phyloP scores from a whole-genome alignment of 2,797 vertebrate genomes.

The Gymnothorax reevesii region DNA sequence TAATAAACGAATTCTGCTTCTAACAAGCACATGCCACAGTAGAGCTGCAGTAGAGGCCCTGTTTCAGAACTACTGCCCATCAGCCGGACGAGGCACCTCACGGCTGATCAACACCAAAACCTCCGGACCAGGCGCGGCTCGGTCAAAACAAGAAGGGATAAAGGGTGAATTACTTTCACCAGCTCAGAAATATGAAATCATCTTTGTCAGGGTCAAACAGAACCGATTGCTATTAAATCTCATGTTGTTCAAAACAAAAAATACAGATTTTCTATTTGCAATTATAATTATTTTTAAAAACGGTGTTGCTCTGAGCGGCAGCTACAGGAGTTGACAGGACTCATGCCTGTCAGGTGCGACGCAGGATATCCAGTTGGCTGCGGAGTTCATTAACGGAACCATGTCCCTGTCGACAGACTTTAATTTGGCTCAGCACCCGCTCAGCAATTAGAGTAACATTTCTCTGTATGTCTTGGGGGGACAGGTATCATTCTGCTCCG shows the following conservation, averaged over 20 bases:
- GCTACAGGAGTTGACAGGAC: background rate
- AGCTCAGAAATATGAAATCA: too few relatives aligned
- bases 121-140: background rate
- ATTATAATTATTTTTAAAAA: too few relatives aligned
- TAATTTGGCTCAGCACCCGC: constrained; percentile 25
- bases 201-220: too few relatives aligned
- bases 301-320: background rate
- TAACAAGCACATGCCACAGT: background rate
- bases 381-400: constrained; percentile 20
- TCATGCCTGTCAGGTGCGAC: constrained; percentile 8
- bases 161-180: background rate
- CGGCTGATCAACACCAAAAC: too few relatives aligned
- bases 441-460: constrained; percentile 24
- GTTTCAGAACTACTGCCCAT: background rate
- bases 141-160: background rate
- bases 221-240: too few relatives aligned
- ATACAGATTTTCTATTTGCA: too few relatives aligned
- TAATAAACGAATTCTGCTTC: background rate
- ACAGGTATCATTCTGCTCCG: background rate
- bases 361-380: constrained; percentile 2
- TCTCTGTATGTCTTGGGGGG: constrained; percentile 3
- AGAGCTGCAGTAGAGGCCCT: background rate
- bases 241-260: too few relatives aligned
- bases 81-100: too few relatives aligned
- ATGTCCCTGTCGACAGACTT: constrained; percentile 25